Conservation (phyloP, 2,888 invertebrate species). For the Nudaria mundana region DNA sequence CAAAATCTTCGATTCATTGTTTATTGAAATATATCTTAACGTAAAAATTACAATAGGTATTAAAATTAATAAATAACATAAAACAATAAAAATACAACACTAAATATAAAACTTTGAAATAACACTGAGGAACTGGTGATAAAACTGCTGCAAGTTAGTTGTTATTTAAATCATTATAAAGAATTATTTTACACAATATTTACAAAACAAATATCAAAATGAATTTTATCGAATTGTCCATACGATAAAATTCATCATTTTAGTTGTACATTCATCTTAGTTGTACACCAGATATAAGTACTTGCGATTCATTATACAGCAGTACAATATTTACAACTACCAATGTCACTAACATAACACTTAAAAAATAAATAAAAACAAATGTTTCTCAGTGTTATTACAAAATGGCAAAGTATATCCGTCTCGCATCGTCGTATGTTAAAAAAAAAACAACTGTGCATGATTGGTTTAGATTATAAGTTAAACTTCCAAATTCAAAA, state of each 20-base stretch:
- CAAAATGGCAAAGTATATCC: constrained; percentile 14
- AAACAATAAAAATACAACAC: constrained; percentile 36
- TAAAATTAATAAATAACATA: constrained; percentile 41
- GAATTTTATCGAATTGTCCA: too few species aligned
- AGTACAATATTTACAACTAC: too few species aligned
- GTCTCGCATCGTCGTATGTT: constrained; percentile 32
- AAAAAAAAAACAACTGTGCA: constrained; percentile 13
- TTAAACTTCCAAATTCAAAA: too few species aligned
- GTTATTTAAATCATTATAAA: too few species aligned
- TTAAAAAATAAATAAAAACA: constrained; percentile 8
- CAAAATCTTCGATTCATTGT: constrained; percentile 43
- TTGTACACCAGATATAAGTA: too few species aligned
- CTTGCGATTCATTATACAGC: too few species aligned
- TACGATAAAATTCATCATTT: too few species aligned
- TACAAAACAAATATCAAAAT: too few species aligned
- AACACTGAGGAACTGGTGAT: constrained; percentile 29
- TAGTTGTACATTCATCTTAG: too few species aligned
- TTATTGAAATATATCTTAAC: constrained; percentile 44
- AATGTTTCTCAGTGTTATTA: constrained; percentile 31
- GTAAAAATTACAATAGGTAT: constrained; percentile 47
- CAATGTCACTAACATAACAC: background rate
- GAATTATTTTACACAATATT: too few species aligned
- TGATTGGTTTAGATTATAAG: constrained; percentile 14
- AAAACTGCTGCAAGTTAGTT: too few species aligned
- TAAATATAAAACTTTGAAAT: constrained; percentile 26